Evolutionary conservation across 2,888 invertebrate genomes (phyloP).

Genomic region (Lamellibrachia columna): DNA sequence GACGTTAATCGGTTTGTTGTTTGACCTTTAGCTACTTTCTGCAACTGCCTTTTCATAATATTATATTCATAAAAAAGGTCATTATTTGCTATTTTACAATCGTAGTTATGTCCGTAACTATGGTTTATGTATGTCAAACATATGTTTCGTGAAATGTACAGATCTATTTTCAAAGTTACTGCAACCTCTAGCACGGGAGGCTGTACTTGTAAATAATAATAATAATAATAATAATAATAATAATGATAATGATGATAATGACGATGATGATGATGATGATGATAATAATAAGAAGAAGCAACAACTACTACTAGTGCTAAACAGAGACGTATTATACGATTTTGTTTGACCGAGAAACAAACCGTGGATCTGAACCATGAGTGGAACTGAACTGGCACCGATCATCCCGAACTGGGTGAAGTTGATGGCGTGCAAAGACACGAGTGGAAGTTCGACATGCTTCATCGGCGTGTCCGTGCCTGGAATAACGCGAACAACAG

Average conservation of each 20-base stretch:
- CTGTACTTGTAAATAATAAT: too few species aligned
- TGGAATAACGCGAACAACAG: neutral
- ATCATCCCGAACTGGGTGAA: conserved; percentile 1
- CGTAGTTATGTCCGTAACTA: neutral
- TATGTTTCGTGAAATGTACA: too few species aligned
- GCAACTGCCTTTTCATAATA: too few species aligned
- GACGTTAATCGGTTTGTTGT: too few species aligned
- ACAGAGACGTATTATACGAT: neutral
- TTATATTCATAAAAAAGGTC: neutral
- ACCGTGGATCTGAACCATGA: conserved; percentile 45
- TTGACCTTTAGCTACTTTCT: too few species aligned
- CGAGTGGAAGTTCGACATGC: conserved; percentile 22
- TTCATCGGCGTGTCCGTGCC: conserved; percentile 19
- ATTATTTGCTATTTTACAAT: neutral
- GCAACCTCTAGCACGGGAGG: too few species aligned
- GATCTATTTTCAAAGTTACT: too few species aligned
- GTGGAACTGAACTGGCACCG: conserved; percentile 5
- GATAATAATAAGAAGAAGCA: neutral
- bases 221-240: too few species aligned
- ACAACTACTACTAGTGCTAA: neutral
- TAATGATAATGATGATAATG: too few species aligned
- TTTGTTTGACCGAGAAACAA: conserved; percentile 5
- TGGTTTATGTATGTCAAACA: neutral
- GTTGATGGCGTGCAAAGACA: neutral
- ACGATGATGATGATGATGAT: too few species aligned